Percentiles rank a stretch among this genome's conserved stretches.
Evolutionary conservation across 1,140 invertebrate species (phyloP).

Genomic region (Physella acuta): DNA sequence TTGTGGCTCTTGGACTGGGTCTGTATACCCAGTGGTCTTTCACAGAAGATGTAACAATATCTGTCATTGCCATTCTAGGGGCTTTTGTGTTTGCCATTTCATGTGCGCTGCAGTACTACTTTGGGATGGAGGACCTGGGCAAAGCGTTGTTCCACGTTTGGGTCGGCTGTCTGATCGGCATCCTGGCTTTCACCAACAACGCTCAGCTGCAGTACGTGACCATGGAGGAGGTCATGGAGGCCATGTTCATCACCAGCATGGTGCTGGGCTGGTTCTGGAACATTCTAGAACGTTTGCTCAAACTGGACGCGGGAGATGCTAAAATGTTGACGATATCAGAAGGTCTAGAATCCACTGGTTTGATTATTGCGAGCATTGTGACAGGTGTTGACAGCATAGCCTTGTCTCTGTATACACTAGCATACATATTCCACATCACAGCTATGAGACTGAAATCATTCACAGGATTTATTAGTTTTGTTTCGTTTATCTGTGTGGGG

Average conservation of each 20-base stretch:
- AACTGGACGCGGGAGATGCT: slow-evolving; percentile 34
- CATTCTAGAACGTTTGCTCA: slow-evolving; percentile 39
- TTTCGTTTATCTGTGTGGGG: slow-evolving; percentile 37
- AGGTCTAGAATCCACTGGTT: slow-evolving; percentile 47
- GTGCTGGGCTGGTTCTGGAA: slow-evolving; percentile 46
- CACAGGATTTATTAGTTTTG: slow-evolving; percentile 41
- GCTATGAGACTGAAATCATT: slow-evolving; percentile 53
- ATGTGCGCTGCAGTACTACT: slow-evolving; percentile 50
- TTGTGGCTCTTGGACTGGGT: slow-evolving; percentile 50
- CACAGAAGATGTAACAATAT: slow-evolving; percentile 41
- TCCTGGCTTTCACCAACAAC: slow-evolving; percentile 48
- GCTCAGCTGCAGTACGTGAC: slow-evolving; percentile 39
- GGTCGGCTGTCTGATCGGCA: slow-evolving; percentile 53
- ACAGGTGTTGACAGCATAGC: slow-evolving; percentile 38
- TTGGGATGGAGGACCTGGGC: slow-evolving; percentile 41
- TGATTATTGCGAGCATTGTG: slow-evolving; percentile 47
- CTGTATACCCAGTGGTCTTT: slow-evolving; percentile 51
- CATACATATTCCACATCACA: slow-evolving; percentile 43
- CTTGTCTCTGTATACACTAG: slow-evolving; percentile 41
- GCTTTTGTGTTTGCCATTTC: slow-evolving; percentile 51
- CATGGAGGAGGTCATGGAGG: slow-evolving; percentile 48
- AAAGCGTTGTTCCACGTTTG: slow-evolving; percentile 48
- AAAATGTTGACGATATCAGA: slow-evolving; percentile 36
- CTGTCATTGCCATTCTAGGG: slow-evolving; percentile 44
- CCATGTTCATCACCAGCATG: slow-evolving; percentile 48